A percentile compares a stretch with the other conserved stretches of the same genome.
phyloP scores from a whole-genome alignment of 2,113 vertebrate species.

The Cavia aperea region DNA sequence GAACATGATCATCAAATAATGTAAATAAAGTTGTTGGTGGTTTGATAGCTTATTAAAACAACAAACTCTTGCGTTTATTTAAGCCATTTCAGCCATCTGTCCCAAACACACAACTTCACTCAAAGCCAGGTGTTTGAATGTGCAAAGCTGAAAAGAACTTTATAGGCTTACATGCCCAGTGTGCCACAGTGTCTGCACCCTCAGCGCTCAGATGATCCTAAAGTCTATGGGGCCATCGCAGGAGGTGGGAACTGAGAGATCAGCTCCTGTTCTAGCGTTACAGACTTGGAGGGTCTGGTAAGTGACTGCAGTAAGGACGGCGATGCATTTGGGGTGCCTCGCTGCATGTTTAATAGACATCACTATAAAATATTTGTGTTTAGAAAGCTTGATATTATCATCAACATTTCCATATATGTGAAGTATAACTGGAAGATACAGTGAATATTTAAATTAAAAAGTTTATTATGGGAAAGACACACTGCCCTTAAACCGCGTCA shows the following conservation, averaged over 20 bases:
- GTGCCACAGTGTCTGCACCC: background rate
- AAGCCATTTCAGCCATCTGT: background rate
- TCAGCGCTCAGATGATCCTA: rapidly evolving
- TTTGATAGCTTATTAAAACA: conserved; percentile 23
- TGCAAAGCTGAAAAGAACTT: background rate
- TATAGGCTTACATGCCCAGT: background rate
- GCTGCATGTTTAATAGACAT: background rate
- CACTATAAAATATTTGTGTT: background rate
- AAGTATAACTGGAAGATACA: background rate
- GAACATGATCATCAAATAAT: conserved; percentile 17
- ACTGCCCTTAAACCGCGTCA: background rate
- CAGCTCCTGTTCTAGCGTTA: no score
- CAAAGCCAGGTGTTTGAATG: background rate
- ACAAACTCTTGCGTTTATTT: background rate
- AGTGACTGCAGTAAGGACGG: background rate
- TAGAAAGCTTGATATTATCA: background rate
- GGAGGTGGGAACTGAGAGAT: background rate
- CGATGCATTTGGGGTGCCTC: background rate
- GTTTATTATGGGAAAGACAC: background rate
- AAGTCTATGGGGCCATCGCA: rapidly evolving
- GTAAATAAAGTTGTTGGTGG: conserved; percentile 1
- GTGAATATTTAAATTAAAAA: background rate
- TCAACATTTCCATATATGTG: background rate
- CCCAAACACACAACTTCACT: background rate
- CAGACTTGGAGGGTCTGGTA: background rate